Evolutionary conservation across 2,113 vertebrate species (phyloP).

Genomic region (Corythoichthys haematopterus): DNA sequence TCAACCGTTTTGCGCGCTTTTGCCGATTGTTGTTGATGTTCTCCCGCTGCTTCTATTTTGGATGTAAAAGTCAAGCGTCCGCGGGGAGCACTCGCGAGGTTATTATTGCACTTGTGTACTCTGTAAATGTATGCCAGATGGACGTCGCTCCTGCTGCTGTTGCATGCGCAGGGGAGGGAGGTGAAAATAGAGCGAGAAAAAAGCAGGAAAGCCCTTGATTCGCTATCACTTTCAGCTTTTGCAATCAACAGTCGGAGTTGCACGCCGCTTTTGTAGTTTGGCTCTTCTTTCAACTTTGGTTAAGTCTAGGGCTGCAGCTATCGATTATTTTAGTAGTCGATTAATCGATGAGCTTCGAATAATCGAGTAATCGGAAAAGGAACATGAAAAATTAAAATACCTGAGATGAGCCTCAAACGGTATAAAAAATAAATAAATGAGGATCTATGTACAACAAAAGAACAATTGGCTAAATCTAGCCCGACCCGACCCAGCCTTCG

Average conservation of each 20-base stretch:
- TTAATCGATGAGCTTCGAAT: too few species aligned
- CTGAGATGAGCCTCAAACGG: too few species aligned
- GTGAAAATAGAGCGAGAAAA: constrained; percentile 14
- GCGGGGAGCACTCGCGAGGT: constrained; percentile 51
- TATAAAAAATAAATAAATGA: too few species aligned
- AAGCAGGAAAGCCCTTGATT: constrained; percentile 55
- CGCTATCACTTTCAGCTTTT: constrained; percentile 39
- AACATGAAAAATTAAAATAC: too few species aligned
- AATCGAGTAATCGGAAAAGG: too few species aligned
- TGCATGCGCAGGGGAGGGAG: constrained; percentile 22
- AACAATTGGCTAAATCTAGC: too few species aligned
- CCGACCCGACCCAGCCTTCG: too few species aligned
- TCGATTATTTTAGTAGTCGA: too few species aligned
- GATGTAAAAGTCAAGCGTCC: constrained; percentile 56
- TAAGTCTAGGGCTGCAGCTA: background rate
- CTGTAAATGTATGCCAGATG: constrained; percentile 69
- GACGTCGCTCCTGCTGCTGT: constrained; percentile 40
- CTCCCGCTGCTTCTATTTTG: constrained; percentile 60
- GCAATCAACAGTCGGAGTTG: constrained; percentile 29
- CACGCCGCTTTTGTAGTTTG: constrained; percentile 22
- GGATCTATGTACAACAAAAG: too few species aligned
- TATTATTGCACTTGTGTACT: constrained; percentile 63
- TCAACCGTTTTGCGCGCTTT: constrained; percentile 22
- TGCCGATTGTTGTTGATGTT: constrained; percentile 40
- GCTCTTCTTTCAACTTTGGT: constrained; percentile 8